Evolutionary conservation across 2,888 invertebrate genomes (phyloP).

Genomic region (Mesochorus sp.): DNA sequence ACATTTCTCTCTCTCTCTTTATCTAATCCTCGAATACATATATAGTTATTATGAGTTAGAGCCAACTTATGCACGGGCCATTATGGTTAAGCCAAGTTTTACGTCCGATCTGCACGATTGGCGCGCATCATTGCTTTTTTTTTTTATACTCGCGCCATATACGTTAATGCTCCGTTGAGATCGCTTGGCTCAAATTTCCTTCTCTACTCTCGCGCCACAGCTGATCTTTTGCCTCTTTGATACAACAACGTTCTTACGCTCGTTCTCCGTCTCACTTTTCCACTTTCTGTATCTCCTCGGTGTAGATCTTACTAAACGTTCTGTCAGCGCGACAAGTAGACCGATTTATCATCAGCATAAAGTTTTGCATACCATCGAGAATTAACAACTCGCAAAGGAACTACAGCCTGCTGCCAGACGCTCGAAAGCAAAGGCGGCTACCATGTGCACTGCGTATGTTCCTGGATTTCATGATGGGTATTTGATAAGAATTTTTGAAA

Average conservation of each 20-base stretch:
- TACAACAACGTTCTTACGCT: background rate
- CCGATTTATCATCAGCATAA: constrained; percentile 47
- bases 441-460: constrained; percentile 41
- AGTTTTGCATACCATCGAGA: constrained; percentile 50
- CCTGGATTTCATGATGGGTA: too few species aligned
- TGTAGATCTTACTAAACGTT: constrained; percentile 50
- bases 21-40: constrained; percentile 37
- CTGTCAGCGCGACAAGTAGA: constrained; percentile 46
- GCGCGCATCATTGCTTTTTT: background rate
- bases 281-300: background rate
- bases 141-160: constrained; percentile 15
- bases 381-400: constrained; percentile 20
- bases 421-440: constrained; percentile 26
- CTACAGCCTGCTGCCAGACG: constrained; percentile 32
- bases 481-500: too few species aligned
- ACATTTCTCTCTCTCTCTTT: constrained; percentile 15
- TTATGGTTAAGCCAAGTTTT: background rate
- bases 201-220: background rate
- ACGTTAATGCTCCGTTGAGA: constrained; percentile 11
- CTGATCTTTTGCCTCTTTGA: constrained; percentile 23
- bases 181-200: background rate
- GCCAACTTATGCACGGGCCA: constrained; percentile 1
- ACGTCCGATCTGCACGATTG: constrained; percentile 2
- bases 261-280: too few species aligned
- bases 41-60: constrained; percentile 48